Evolutionary conservation across 2,797 vertebrate genomes (phyloP).

Genomic region (Aeoliscus strigatus): DNA sequence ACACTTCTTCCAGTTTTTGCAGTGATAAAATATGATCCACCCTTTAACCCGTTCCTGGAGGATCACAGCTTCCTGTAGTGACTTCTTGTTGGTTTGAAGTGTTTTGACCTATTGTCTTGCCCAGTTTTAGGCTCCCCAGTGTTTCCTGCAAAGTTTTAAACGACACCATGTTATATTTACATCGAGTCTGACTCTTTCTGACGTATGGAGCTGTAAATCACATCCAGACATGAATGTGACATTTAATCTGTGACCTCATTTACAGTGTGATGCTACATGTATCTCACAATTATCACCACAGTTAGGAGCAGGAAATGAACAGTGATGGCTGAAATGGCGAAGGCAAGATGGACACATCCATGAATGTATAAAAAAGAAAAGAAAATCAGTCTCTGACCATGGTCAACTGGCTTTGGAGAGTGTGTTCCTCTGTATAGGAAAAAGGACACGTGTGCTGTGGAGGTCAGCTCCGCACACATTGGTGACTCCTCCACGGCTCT

Average conservation of each 20-base stretch:
- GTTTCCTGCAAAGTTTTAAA: too few relatives aligned
- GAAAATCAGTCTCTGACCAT: conserved; percentile 37
- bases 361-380: conserved; percentile 48
- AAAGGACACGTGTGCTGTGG: conserved; percentile 31
- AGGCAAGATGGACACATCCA: conserved; percentile 4
- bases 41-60: not conserved
- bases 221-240: too few relatives aligned
- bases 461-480: conserved; percentile 35
- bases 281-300: too few relatives aligned
- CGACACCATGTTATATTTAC: not conserved
- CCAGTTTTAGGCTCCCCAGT: too few relatives aligned
- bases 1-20: too few relatives aligned
- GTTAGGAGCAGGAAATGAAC: too few relatives aligned
- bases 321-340: too few relatives aligned
- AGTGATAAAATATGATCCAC: too few relatives aligned
- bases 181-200: too few relatives aligned
- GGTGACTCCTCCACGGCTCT: conserved; percentile 37
- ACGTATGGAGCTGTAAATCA: too few relatives aligned
- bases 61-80: not conserved
- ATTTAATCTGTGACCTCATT: too few relatives aligned
- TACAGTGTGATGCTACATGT: too few relatives aligned
- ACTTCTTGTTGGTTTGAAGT: not conserved
- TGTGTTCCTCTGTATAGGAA: conserved; percentile 29
- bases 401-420: conserved; percentile 29
- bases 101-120: not conserved